Evolutionary conservation across 64 coral and sea anemone genomes (phyloP).

Genomic region (Stichodactyla mertensii): DNA sequence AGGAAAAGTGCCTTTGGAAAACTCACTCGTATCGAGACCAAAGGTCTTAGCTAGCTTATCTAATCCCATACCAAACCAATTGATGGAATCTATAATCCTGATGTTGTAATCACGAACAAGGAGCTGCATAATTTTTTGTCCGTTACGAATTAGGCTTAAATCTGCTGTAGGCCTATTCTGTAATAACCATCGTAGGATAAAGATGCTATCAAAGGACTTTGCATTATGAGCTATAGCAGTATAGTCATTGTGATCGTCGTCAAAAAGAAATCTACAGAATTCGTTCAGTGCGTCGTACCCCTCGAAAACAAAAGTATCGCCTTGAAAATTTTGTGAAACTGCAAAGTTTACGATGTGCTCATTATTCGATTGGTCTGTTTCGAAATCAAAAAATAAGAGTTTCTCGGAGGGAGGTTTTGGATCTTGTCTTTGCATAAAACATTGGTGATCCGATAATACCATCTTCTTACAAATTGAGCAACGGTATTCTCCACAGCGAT

Average conservation of each 20-base stretch:
- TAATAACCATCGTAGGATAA: too few relatives aligned
- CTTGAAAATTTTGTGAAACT: not conserved
- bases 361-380: not conserved
- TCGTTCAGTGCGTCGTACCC: not conserved
- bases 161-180: not conserved
- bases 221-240: constrained; percentile 3
- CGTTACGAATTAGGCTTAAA: not conserved
- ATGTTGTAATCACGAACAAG: not conserved
- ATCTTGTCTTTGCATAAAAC: too few relatives aligned
- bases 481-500: too few relatives aligned
- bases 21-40: not conserved
- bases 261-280: constrained; percentile 1
- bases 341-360: constrained; percentile 16
- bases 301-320: not conserved
- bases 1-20: not conserved
- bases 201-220: not conserved
- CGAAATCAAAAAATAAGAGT: too few relatives aligned
- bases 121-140: not conserved
- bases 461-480: too few relatives aligned
- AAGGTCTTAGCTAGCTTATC: not conserved
- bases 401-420: too few relatives aligned
- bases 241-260: not conserved
- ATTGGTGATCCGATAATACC: too few relatives aligned
- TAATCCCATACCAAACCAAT: not conserved
- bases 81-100: too few relatives aligned